phyloP scores from a whole-genome alignment of 2,113 vertebrate genomes.

The Apteryx owenii region DNA sequence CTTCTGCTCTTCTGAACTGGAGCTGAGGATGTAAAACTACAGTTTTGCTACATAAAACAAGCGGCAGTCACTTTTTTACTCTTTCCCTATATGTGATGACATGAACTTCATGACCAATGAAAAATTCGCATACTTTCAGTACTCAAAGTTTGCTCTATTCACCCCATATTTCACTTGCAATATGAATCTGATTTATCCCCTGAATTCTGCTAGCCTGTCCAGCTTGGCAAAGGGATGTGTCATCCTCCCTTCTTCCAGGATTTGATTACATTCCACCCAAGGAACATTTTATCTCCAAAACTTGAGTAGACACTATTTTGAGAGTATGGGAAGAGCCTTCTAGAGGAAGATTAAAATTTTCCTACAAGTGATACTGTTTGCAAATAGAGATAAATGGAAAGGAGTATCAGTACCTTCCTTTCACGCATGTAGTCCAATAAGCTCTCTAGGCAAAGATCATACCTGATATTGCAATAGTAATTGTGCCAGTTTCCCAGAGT shows the following conservation, averaged over 20 bases:
- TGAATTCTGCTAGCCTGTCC: neutral
- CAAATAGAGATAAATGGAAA: neutral
- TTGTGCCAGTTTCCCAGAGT: neutral
- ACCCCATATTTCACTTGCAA: neutral
- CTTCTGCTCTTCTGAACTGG: neutral
- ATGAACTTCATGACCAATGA: fast-evolving
- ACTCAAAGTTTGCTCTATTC: neutral
- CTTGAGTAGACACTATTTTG: neutral
- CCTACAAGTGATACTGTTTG: neutral
- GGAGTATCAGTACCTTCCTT: neutral
- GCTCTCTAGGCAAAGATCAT: neutral
- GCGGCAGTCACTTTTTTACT: neutral
- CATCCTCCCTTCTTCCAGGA: neutral
- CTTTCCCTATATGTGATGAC: neutral
- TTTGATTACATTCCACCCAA: neutral
- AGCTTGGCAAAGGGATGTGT: neutral
- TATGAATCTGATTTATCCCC: neutral
- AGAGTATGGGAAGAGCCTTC: neutral
- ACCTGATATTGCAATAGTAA: neutral
- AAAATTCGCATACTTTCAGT: neutral
- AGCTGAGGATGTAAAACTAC: neutral
- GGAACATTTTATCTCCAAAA: neutral
- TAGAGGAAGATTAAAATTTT: neutral
- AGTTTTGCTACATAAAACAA: neutral
- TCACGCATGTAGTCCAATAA: neutral